Evolutionary conservation across 2,888 invertebrate species (phyloP), one percentile per base, ranked within the genome.

Genomic region (Acanthosepion pharaonis): DNA sequence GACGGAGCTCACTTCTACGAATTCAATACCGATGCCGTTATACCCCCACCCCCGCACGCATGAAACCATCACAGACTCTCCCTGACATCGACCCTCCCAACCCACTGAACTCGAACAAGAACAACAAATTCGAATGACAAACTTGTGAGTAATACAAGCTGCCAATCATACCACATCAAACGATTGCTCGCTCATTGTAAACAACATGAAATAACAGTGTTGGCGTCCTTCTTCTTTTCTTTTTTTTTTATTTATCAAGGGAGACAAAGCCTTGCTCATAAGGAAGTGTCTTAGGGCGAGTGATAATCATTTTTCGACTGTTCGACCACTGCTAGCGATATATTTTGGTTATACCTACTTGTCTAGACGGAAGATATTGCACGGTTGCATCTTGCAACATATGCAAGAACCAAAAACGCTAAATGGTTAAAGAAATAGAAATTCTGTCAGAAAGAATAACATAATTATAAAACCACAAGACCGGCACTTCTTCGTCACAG

Each of bases 121-220:
- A 78, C 78, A 78, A n/a, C 78, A 78, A 78, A 78, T n/a, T 15
- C n/a, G n/a, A 78, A 78, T 78, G 78, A 78, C 78, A 78, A 78
- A 78, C 78, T 33, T 78, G 78, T 78, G 78, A 78, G 78, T 78
- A 78, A 78, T 78, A 78, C 78, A 78, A 78, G 78, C 78, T 78
- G 78, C 78, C 78, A 78, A 78, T 78, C 78, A 78, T 78, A 78
- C 78, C 78, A 78, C 78, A 78, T 78, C n/a, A 78, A 78, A 78
- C 78, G 78, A 33, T n/a, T n/a, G n/a, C 78, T 33, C 18, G n/a
- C 11, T 78, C 78, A 78, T 33, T n/a, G 78, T 78, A 78, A 78
- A 78, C 78, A 78, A 78, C 78, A 78, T 78, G 78, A 33, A 78
- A 78, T 33, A 78, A 78, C 78, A 78, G 78, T 5, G 78, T 78